A percentile compares a stretch with the other conserved stretches of the same genome.
Conservation (phyloP, 2,113 vertebrate species). For the Lophotis ruficrista region DNA sequence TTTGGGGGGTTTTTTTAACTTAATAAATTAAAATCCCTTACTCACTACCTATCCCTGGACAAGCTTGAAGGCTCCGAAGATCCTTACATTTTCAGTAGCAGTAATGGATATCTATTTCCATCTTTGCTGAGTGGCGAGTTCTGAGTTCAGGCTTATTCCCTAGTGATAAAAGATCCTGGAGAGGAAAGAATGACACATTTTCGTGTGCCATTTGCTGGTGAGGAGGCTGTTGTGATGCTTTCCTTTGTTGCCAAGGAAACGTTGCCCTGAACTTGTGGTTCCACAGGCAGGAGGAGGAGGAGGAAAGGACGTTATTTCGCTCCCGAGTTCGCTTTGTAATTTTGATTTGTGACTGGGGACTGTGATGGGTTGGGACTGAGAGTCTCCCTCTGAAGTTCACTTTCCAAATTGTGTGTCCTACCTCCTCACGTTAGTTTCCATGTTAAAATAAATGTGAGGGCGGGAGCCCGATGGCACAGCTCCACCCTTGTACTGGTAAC, state of each 20-base stretch:
- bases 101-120: neutral
- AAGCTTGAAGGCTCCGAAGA: neutral
- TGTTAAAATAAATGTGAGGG: neutral
- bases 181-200: conserved; percentile 2
- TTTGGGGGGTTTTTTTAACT: neutral
- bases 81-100: neutral
- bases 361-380: neutral
- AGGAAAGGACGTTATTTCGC: neutral
- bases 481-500: accelerated
- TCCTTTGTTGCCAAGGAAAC: conserved; percentile 58
- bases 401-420: neutral
- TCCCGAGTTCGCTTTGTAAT: neutral
- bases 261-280: conserved; percentile 18
- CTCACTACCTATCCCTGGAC: neutral
- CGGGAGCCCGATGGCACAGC: neutral
- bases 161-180: neutral
- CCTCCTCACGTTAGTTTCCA: neutral
- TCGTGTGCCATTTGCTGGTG: neutral
- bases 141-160: conserved; percentile 16
- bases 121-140: conserved; percentile 32
- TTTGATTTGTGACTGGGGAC: neutral
- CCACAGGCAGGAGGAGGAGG: neutral
- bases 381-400: neutral
- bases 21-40: conserved; percentile 44
- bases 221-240: conserved; percentile 61